A percentile compares a stretch with the other conserved stretches of the same genome.
phyloP scores from a whole-genome alignment of 1,140 invertebrate genomes.

The Schlechtendalia chinensis region DNA sequence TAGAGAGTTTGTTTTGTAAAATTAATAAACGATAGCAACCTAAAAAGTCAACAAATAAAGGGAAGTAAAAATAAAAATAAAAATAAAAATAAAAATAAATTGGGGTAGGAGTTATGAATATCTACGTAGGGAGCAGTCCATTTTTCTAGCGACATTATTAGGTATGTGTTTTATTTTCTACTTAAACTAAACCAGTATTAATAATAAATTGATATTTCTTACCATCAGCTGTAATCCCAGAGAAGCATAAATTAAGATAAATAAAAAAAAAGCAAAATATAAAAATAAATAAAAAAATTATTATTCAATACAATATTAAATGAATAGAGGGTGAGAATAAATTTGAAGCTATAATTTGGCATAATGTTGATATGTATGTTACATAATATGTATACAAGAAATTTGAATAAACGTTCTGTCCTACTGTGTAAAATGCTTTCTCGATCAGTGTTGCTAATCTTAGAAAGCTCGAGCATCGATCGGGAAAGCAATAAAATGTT shows the following conservation, averaged over 20 bases:
- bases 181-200: slow-evolving; percentile 43
- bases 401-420: slow-evolving; percentile 37
- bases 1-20: neutral
- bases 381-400: slow-evolving; percentile 11
- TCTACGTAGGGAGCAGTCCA: slow-evolving; percentile 46
- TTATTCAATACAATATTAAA: slow-evolving; percentile 23
- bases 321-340: slow-evolving; percentile 5
- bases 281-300: slow-evolving; percentile 46
- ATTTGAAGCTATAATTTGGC: slow-evolving; percentile 18
- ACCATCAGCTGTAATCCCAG: slow-evolving; percentile 51
- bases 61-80: slow-evolving; percentile 31
- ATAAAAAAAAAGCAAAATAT: slow-evolving; percentile 51
- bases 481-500: slow-evolving; percentile 22
- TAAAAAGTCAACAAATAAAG: slow-evolving; percentile 41
- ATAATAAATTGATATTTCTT: slow-evolving; percentile 50
- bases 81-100: slow-evolving; percentile 29
- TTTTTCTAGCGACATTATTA: slow-evolving; percentile 35
- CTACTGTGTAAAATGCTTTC: slow-evolving; percentile 40
- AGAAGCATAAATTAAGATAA: slow-evolving; percentile 49
- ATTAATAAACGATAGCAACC: slow-evolving; percentile 33
- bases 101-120: slow-evolving; percentile 31
- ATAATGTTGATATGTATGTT: slow-evolving; percentile 11
- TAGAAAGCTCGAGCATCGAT: slow-evolving; percentile 31
- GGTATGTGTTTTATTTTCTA: slow-evolving; percentile 34
- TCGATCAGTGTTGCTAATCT: slow-evolving; percentile 24